Conservation (phyloP, 2,888 invertebrate species). For the Lycocerus yunnanus region DNA sequence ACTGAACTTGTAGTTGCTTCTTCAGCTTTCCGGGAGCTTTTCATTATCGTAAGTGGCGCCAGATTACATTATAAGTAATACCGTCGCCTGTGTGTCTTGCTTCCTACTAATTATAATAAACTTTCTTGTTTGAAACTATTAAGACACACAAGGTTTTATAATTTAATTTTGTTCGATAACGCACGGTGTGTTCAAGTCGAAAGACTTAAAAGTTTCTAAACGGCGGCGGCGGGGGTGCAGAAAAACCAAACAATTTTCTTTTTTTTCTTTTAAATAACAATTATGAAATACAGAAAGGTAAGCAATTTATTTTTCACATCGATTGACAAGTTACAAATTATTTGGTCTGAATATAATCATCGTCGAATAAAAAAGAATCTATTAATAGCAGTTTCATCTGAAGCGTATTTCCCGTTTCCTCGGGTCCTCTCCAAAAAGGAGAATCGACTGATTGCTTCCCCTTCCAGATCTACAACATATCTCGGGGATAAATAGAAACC, state of each 20-base stretch:
- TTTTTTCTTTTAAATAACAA: background rate
- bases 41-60: conserved; percentile 47
- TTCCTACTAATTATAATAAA: conserved; percentile 46
- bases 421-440: conserved; percentile 27
- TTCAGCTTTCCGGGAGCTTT: conserved; percentile 27
- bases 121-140: conserved; percentile 35
- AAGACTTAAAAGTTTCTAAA: no score
- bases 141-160: conserved; percentile 35
- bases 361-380: conserved; percentile 28
- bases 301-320: conserved; percentile 10
- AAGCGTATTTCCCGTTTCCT: conserved; percentile 30
- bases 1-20: conserved; percentile 7
- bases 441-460: conserved; percentile 51
- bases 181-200: background rate
- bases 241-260: no score
- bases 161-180: conserved; percentile 41
- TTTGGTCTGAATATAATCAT: conserved; percentile 31
- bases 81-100: conserved; percentile 41
- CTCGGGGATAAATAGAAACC: conserved; percentile 53
- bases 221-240: no score
- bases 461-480: conserved; percentile 53
- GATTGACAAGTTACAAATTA: conserved; percentile 30
- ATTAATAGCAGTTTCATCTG: conserved; percentile 31
- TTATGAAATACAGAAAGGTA: background rate
- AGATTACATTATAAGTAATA: conserved; percentile 43